Conservation (phyloP, 2,888 invertebrate genomes). For the Cheilosia urbana region DNA sequence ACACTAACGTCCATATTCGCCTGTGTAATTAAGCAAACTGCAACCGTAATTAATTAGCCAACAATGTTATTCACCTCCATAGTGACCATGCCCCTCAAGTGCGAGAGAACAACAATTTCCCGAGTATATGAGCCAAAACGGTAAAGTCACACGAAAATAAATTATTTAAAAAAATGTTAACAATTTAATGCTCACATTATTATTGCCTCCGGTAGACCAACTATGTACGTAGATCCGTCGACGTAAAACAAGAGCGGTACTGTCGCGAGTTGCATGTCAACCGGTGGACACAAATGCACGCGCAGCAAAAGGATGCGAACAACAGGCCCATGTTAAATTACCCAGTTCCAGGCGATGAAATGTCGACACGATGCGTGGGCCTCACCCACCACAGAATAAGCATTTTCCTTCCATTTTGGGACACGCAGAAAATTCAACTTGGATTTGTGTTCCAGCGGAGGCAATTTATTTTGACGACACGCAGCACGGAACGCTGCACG, state of each 20-base stretch:
- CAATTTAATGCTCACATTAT: slow-evolving; percentile 68
- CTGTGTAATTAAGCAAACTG: slow-evolving; percentile 39
- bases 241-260: slow-evolving; percentile 54
- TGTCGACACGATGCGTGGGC: slow-evolving; percentile 61
- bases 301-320: slow-evolving; percentile 10
- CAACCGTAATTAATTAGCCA: slow-evolving; percentile 52
- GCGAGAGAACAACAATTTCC: slow-evolving; percentile 21
- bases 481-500: slow-evolving; percentile 22
- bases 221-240: slow-evolving; percentile 16
- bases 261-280: slow-evolving; percentile 45
- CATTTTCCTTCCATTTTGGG: not conserved
- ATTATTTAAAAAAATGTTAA: slow-evolving; percentile 69
- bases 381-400: slow-evolving; percentile 45
- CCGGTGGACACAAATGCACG: slow-evolving; percentile 46
- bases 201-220: slow-evolving; percentile 4
- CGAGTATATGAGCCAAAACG: slow-evolving; percentile 31
- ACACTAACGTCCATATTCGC: slow-evolving; percentile 13
- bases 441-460: slow-evolving; percentile 40
- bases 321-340: slow-evolving; percentile 48
- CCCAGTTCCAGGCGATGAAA: slow-evolving; percentile 54
- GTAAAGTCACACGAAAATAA: slow-evolving; percentile 55
- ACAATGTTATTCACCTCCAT: slow-evolving; percentile 45
- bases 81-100: slow-evolving; percentile 15
- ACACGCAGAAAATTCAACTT: slow-evolving; percentile 15
- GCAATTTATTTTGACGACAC: slow-evolving; percentile 59